Base-by-base conservation (phyloP, 2,797 vertebrate species). In the Eleutherodactylus coqui region DNA sequence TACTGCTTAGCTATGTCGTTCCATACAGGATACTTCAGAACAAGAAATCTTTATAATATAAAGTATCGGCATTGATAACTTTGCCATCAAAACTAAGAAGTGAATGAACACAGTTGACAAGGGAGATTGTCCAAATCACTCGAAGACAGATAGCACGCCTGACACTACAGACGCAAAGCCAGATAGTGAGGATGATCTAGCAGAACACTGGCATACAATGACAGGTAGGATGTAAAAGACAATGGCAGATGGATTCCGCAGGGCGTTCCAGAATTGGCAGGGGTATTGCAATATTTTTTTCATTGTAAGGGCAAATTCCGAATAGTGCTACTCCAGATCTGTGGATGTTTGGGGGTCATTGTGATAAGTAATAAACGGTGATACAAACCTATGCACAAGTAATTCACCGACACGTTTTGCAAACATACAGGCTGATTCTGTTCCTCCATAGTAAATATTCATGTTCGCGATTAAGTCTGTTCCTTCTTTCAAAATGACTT, bases 391-490 rank as follows among this genome's bases (percentile, higher is more conserved):
- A 19, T 90, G 86, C 0, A 89, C 34, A 36, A 96, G 89, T 14
- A 91, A 88, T 7, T 89, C 75, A 67, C 93, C 93, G 76, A 93
- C 93, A 38, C 85, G 90, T 5, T 90, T 79, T 29, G 95, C 93
- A 0, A 90, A 85, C 24, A 94, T 41, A 2, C 92, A 94, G 62
- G 91, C 92, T 0, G 94, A 86, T 1, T 93, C 94, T 14, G 95
- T 88, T 41, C 95, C 95, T 82, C 95, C 96, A 0, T 92, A 96
- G 84, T 92, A 95, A 47, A 96, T 88, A 38, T 92, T 92, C 70
- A 96, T 58, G 1, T 96, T 95, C 62, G 89, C 87, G 32, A 96
- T 93, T 55, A 91, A 76, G 36, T 88, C 83, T n/a, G 94, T 93
- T 0, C 89, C 91, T 16, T 91, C 89, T 0, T 89, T 86, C 85